phyloP scores from a whole-genome alignment of 2,888 invertebrate genomes.

The Leucania comma region DNA sequence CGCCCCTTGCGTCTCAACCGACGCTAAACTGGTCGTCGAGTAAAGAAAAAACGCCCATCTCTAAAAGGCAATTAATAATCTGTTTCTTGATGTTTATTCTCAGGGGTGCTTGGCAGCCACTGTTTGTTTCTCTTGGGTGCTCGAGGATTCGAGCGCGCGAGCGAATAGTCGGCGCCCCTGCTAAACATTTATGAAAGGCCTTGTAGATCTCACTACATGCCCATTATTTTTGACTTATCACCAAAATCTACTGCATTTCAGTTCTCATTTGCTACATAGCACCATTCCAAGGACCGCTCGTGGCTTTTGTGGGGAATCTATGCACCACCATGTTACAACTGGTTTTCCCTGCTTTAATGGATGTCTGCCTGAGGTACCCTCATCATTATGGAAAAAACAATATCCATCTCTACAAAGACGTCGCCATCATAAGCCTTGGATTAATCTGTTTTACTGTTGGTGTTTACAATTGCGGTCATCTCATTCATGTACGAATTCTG shows the following conservation, averaged over 20 bases:
- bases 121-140: no score
- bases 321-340: slow-evolving; percentile 77
- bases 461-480: slow-evolving; percentile 68
- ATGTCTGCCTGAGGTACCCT: slow-evolving; percentile 78
- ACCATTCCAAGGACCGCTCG: slow-evolving; percentile 80
- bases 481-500: slow-evolving; percentile 74
- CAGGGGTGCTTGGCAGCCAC: no score
- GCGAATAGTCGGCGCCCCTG: no score
- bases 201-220: not conserved
- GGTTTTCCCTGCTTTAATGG: slow-evolving; percentile 82
- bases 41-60: no score
- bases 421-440: slow-evolving; percentile 72
- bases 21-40: no score
- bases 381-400: slow-evolving; percentile 71
- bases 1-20: no score
- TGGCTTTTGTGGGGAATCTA: slow-evolving; percentile 80
- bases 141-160: no score
- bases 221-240: not conserved
- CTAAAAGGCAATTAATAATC: no score
- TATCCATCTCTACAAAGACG: slow-evolving; percentile 70
- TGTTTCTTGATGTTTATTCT: no score
- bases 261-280: slow-evolving; percentile 75
- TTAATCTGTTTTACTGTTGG: slow-evolving; percentile 69
- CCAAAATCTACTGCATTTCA: slow-evolving; percentile 65
- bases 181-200: no score